phyloP scores from a whole-genome alignment of 1,140 invertebrate species.

The Aphis craccivora region DNA sequence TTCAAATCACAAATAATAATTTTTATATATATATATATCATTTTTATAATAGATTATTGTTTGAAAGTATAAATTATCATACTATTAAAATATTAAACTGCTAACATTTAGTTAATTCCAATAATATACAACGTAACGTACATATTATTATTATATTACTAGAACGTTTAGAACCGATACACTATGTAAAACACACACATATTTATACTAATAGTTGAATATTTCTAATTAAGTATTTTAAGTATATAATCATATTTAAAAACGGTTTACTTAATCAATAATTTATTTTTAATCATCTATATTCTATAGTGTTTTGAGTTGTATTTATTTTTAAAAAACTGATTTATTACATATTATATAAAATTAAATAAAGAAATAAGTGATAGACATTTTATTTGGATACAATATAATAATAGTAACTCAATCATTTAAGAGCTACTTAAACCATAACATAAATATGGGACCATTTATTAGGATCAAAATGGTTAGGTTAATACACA shows the following conservation, averaged over 20 bases:
- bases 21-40: background rate
- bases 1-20: background rate
- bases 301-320: background rate
- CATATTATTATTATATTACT: background rate
- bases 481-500: background rate
- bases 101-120: too few species aligned
- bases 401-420: background rate
- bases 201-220: background rate
- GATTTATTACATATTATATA: background rate
- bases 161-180: background rate
- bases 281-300: background rate
- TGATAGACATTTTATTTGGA: background rate
- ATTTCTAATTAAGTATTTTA: background rate
- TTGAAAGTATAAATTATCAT: background rate
- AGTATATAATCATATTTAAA: background rate
- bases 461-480: conserved; percentile 1
- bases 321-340: background rate
- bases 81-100: background rate
- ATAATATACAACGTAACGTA: background rate
- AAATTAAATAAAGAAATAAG: background rate
- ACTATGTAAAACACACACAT: background rate
- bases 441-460: conserved; percentile 27
- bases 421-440: background rate
- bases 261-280: background rate
- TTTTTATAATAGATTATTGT: background rate